Evolutionary conservation across 1,140 invertebrate species (phyloP).

Genomic region (Neodiprion pinetum): DNA sequence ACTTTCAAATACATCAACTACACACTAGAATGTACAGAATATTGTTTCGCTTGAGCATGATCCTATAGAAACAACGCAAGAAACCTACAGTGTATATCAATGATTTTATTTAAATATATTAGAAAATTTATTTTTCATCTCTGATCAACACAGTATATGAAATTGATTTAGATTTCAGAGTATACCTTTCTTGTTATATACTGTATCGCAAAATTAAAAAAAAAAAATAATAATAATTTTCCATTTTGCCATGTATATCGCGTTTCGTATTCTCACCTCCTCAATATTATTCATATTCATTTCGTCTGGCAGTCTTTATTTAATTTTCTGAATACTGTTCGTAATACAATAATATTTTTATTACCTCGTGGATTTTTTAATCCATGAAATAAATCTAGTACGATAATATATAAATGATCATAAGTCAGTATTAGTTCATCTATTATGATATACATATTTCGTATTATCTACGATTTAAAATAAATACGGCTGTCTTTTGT

Average conservation of each 20-base stretch:
- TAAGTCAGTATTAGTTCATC: not conserved
- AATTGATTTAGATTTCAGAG: not conserved
- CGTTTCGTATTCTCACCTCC: constrained; percentile 33
- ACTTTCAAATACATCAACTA: not conserved
- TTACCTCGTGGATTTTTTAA: not conserved
- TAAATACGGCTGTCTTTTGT: constrained; percentile 7
- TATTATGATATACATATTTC: not conserved
- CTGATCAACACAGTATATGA: not conserved
- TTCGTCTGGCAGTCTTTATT: constrained; percentile 53
- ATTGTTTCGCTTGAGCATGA: not conserved
- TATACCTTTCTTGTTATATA: not conserved
- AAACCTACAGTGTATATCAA: constrained; percentile 3
- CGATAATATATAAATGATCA: constrained; percentile 4
- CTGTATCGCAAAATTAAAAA: too few species aligned
- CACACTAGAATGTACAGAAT: constrained; percentile 7
- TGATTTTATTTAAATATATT: not conserved
- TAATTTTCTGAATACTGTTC: constrained; percentile 58
- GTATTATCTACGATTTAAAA: not conserved
- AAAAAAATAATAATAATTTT: too few species aligned
- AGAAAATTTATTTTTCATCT: constrained; percentile 1
- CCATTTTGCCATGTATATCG: constrained; percentile 23
- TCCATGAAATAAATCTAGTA: not conserved
- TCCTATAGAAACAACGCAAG: not conserved
- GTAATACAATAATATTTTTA: constrained; percentile 47
- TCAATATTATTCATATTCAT: constrained; percentile 27